These are phyloP conservation scores for Podarcis raffonei DNA, from an alignment of 2,113 vertebrate species.

Conservation along the genomic window DNA sequence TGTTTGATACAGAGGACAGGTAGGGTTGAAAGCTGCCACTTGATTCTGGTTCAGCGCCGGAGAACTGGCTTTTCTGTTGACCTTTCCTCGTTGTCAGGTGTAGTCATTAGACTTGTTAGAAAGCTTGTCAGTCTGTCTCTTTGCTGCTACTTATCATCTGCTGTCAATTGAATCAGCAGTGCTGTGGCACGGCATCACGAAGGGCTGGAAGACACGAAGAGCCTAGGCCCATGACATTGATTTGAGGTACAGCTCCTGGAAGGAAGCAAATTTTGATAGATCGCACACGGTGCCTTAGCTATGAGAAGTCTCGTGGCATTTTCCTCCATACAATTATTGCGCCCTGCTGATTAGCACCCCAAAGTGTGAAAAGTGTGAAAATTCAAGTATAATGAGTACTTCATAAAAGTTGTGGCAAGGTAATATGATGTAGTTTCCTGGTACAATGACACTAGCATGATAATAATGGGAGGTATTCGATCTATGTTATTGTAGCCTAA, in stretches of 20 bases:
- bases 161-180: neutral
- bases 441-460: neutral
- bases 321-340: neutral
- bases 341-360: neutral
- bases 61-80: neutral
- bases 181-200: neutral
- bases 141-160: neutral
- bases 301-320: neutral
- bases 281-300: neutral
- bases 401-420: neutral
- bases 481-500: neutral
- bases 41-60: neutral
- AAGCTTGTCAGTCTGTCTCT: neutral
- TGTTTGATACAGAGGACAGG: neutral
- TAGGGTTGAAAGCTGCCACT: constrained; percentile 7
- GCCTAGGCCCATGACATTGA: neutral
- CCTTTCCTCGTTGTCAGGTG: constrained; percentile 6
- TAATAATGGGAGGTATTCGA: neutral
- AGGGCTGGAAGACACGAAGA: neutral
- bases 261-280: neutral
- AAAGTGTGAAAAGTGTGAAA: rapidly evolving
- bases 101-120: neutral
- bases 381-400: neutral
- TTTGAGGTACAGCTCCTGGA: neutral
- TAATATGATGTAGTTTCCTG: neutral